phyloP scores from a whole-genome alignment of 2,797 vertebrate species.

The Cryptoblepharus egeriae region DNA sequence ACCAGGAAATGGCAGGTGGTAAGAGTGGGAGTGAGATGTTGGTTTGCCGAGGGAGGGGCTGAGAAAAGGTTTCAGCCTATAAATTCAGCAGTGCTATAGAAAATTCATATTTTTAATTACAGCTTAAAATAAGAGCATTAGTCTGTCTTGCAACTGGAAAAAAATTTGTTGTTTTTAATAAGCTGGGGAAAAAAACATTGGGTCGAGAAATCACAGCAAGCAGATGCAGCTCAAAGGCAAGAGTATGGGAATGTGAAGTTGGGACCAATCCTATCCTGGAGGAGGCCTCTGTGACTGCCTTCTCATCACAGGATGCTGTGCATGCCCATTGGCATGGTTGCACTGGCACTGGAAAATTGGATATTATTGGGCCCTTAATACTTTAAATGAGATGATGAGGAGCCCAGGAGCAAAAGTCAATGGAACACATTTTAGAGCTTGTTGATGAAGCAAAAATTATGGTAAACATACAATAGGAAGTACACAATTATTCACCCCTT shows the following conservation, averaged over 20 bases:
- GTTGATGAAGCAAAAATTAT: neutral
- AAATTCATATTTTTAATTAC: neutral
- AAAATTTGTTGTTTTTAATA: neutral
- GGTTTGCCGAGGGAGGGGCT: neutral
- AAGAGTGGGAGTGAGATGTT: conserved; percentile 4
- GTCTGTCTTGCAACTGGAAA: neutral
- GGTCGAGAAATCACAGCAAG: rapidly evolving
- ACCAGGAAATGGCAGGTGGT: conserved; percentile 52
- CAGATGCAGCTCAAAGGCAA: neutral
- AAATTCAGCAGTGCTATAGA: neutral
- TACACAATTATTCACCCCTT: neutral
- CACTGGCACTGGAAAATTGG: too few species aligned
- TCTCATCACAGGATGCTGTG: too few species aligned
- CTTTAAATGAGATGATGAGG: neutral
- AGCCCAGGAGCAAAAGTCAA: neutral
- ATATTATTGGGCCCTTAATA: too few species aligned
- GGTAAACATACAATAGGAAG: neutral
- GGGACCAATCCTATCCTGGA: too few species aligned
- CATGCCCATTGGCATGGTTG: too few species aligned
- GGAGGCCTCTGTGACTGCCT: too few species aligned
- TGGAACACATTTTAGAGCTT: neutral
- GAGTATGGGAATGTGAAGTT: neutral
- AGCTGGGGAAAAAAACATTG: neutral
- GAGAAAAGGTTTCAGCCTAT: neutral
- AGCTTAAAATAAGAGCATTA: neutral